These are phyloP conservation scores for Climacteris rufus DNA, from an alignment of 2,113 vertebrate genomes.

Conservation along the genomic window DNA sequence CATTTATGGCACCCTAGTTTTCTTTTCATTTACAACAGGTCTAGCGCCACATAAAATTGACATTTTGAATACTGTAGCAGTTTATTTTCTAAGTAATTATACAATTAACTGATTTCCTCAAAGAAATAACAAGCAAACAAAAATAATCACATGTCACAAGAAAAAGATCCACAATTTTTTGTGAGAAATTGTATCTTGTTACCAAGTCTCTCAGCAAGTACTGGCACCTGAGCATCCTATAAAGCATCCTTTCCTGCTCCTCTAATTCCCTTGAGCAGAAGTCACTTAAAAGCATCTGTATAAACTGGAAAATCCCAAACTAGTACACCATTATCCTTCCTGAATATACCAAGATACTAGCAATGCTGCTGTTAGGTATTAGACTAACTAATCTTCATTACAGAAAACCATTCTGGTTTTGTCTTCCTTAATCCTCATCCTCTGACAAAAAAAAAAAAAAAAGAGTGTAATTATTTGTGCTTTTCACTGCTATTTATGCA, in stretches of 20 bases:
- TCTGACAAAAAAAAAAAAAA: background rate
- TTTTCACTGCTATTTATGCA: background rate
- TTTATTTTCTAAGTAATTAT: background rate
- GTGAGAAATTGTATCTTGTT: background rate
- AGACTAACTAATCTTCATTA: background rate
- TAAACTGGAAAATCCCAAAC: background rate
- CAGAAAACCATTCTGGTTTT: background rate
- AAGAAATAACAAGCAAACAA: background rate
- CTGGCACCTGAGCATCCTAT: background rate
- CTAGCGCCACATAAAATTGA: background rate
- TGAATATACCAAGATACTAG: background rate
- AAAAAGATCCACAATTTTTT: background rate
- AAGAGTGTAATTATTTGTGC: background rate
- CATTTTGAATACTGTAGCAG: background rate
- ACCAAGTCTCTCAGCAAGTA: background rate
- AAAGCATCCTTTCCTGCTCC: background rate
- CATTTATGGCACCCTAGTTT: background rate
- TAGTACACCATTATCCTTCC: background rate
- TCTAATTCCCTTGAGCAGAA: background rate
- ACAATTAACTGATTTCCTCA: background rate
- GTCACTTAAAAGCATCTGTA: background rate
- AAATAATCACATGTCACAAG: background rate
- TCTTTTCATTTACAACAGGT: background rate
- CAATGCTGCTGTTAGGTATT: background rate
- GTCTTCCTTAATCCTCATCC: background rate